These are phyloP conservation scores for Diachasmimorpha longicaudata DNA, from an alignment of 1,140 invertebrate genomes.

Conservation along the genomic window DNA sequence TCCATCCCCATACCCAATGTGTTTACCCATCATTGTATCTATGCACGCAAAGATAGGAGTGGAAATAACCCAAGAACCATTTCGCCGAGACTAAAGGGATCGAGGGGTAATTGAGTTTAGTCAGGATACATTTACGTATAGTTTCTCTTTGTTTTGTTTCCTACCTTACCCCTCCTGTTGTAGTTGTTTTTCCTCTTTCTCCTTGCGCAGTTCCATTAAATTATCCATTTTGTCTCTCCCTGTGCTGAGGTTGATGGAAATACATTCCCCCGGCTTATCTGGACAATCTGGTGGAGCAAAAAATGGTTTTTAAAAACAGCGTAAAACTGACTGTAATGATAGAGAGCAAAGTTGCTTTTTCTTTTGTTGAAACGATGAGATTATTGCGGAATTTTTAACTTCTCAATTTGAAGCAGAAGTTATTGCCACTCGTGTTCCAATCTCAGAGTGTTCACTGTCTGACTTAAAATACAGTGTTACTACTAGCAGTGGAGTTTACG, in stretches of 20 bases:
- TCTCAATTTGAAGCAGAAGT: not conserved
- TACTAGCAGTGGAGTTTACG: not conserved
- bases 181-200: not conserved
- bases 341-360: not conserved
- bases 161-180: not conserved
- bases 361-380: not conserved
- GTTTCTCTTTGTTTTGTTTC: conserved; percentile 10
- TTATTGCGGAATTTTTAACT: not conserved
- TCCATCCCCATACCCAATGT: not conserved
- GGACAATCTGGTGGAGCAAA: no score
- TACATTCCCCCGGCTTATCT: no score
- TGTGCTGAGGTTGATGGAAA: no score
- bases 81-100: conserved; percentile 3
- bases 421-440: not conserved
- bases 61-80: conserved; percentile 22
- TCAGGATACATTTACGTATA: conserved; percentile 10
- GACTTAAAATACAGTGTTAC: not conserved
- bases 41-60: conserved; percentile 15
- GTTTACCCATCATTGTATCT: conserved; percentile 23
- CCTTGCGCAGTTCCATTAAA: not conserved
- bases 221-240: no score
- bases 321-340: not conserved
- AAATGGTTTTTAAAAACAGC: no score
- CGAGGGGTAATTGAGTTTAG: conserved; percentile 30
- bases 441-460: not conserved